phyloP scores from a whole-genome alignment of 2,888 invertebrate species.

The Beris morrisii region DNA sequence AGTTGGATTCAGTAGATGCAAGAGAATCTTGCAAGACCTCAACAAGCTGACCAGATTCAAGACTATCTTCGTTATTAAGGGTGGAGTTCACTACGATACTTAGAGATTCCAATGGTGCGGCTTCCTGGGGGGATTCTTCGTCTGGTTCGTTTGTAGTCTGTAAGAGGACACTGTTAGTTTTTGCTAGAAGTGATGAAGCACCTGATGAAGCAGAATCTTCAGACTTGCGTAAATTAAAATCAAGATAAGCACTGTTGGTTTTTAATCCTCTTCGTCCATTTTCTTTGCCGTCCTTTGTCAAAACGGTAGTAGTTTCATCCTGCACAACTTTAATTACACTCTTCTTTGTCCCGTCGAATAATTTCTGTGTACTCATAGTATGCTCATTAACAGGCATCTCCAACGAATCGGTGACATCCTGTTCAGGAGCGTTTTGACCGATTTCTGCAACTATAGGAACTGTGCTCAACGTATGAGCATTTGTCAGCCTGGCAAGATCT shows the following conservation, averaged over 20 bases:
- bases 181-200: conserved; percentile 23
- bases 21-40: too few species aligned
- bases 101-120: conserved; percentile 3
- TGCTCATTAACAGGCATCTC: conserved; percentile 23
- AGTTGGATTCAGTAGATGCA: neutral
- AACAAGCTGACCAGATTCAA: neutral
- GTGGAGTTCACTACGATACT: conserved; percentile 8
- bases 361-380: conserved; percentile 14
- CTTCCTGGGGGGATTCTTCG: neutral
- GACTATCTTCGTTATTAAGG: neutral
- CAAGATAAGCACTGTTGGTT: conserved; percentile 10
- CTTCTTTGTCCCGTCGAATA: neutral
- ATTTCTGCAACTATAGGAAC: conserved; percentile 7
- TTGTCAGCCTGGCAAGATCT: neutral
- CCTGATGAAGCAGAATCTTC: conserved; percentile 31
- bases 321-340: neutral
- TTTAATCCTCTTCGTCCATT: too few species aligned
- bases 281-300: neutral
- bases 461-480: conserved; percentile 17
- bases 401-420: neutral
- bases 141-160: conserved; percentile 3
- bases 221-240: conserved; percentile 5
- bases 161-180: conserved; percentile 28
- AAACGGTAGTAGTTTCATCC: conserved; percentile 3
- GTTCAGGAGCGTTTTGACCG: neutral